These are phyloP conservation scores for Melanargia galathea DNA, from an alignment of 2,888 invertebrate species.

Conservation along the genomic window DNA sequence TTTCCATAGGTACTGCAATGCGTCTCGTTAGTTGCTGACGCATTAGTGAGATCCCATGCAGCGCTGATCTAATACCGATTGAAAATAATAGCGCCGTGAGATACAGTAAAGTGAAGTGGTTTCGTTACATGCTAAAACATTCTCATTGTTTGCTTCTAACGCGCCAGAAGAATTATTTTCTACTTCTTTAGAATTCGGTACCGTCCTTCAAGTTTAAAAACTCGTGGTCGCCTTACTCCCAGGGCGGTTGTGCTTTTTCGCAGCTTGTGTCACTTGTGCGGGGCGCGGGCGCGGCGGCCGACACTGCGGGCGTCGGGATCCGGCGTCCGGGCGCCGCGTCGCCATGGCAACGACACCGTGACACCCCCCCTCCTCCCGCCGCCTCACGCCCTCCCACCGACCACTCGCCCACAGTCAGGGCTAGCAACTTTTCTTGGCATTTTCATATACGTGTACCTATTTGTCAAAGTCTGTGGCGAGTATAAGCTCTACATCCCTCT, in stretches of 20 bases:
- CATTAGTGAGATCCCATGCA: too few relatives aligned
- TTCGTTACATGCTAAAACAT: background rate
- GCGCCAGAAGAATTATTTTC: background rate
- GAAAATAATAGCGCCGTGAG: too few relatives aligned
- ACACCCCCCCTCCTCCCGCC: conserved; percentile 53
- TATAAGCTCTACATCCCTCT: too few relatives aligned
- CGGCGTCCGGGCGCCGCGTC: conserved; percentile 84
- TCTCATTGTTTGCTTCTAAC: background rate
- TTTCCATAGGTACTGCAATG: too few relatives aligned
- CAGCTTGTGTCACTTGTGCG: conserved; percentile 80
- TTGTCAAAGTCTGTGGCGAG: background rate
- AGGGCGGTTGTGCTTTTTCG: conserved; percentile 81
- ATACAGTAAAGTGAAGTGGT: too few relatives aligned
- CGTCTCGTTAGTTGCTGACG: too few relatives aligned
- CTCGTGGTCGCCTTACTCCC: conserved; percentile 48
- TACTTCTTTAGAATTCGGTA: too few relatives aligned
- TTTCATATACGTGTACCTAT: conserved; percentile 1
- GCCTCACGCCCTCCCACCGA: conserved; percentile 48
- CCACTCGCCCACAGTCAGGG: conserved; percentile 24
- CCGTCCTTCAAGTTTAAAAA: conserved; percentile 7
- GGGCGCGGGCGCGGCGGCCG: conserved; percentile 76
- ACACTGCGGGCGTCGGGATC: conserved; percentile 84
- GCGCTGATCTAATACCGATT: too few relatives aligned
- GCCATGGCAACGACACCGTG: conserved; percentile 83
- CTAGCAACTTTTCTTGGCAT: conserved; percentile 6